phyloP scores from a whole-genome alignment of 2,888 invertebrate genomes.

The Yponomeuta sedellus region DNA sequence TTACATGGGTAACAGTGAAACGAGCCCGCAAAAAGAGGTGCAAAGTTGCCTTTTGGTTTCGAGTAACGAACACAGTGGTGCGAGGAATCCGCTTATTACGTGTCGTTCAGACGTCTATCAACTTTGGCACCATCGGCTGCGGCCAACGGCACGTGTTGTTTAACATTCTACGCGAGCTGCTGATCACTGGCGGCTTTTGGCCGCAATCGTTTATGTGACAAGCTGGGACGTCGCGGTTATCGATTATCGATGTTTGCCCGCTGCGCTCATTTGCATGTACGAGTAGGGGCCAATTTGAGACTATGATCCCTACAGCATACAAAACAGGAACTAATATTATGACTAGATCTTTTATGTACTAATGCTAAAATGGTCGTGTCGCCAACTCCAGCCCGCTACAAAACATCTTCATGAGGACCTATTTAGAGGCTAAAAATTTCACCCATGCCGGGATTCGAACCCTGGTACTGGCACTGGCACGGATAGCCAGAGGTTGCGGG shows the following conservation, averaged over 20 bases:
- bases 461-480: too few relatives aligned
- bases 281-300: background rate
- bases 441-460: too few relatives aligned
- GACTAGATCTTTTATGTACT: background rate
- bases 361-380: background rate
- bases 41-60: constrained; percentile 25
- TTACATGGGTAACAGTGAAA: constrained; percentile 28
- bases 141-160: constrained; percentile 24
- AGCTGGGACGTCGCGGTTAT: constrained; percentile 27
- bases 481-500: too few relatives aligned
- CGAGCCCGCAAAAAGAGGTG: constrained; percentile 28
- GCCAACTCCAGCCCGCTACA: too few relatives aligned
- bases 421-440: too few relatives aligned
- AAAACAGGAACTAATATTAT: background rate
- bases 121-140: constrained; percentile 28
- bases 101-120: constrained; percentile 41
- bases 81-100: constrained; percentile 44
- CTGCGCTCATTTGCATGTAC: background rate
- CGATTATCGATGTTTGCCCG: constrained; percentile 19
- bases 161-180: constrained; percentile 29
- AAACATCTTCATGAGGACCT: too few relatives aligned
- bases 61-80: constrained; percentile 33
- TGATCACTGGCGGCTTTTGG: background rate
- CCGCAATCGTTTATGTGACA: constrained; percentile 20
- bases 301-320: background rate